Evolutionary conservation across 1,140 invertebrate genomes (phyloP).

Genomic region (Lepidurus apus): DNA sequence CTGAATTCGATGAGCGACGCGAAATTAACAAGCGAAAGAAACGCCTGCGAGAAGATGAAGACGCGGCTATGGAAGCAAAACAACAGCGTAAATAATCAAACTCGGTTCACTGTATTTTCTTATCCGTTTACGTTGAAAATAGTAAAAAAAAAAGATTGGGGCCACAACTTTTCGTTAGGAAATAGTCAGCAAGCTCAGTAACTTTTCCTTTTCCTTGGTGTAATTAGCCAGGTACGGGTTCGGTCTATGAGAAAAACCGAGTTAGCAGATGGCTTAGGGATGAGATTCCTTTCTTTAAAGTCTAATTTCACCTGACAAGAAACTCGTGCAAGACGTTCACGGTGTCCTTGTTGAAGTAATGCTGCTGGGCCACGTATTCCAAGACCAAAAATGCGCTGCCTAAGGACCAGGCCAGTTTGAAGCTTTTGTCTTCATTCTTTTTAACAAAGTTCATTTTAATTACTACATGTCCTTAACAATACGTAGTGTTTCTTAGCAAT

Average conservation of each 20-base stretch:
- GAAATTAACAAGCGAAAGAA: conserved; percentile 82
- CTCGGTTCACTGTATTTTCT: neutral
- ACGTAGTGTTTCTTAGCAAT: neutral
- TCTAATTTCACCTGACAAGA: neutral
- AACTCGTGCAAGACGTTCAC: neutral
- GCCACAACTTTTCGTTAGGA: neutral
- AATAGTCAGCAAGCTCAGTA: neutral
- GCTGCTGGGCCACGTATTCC: neutral
- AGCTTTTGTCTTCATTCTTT: neutral
- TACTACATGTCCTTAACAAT: neutral
- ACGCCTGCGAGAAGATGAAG: conserved; percentile 72
- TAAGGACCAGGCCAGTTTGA: neutral
- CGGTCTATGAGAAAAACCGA: neutral
- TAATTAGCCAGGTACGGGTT: neutral
- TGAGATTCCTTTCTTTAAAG: too few species aligned
- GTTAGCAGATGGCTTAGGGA: too few species aligned
- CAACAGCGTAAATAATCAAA: conserved; percentile 46
- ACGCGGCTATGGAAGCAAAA: conserved; percentile 55
- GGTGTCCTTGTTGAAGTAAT: neutral
- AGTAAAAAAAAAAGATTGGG: neutral
- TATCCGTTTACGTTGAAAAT: too few species aligned
- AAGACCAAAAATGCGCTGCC: conserved; percentile 9
- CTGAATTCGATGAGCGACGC: conserved; percentile 82
- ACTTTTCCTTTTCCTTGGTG: neutral
- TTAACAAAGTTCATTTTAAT: too few species aligned